These are phyloP conservation scores for Bovichtus diacanthus DNA, from an alignment of 2,797 vertebrate genomes.

Conservation along the genomic window DNA sequence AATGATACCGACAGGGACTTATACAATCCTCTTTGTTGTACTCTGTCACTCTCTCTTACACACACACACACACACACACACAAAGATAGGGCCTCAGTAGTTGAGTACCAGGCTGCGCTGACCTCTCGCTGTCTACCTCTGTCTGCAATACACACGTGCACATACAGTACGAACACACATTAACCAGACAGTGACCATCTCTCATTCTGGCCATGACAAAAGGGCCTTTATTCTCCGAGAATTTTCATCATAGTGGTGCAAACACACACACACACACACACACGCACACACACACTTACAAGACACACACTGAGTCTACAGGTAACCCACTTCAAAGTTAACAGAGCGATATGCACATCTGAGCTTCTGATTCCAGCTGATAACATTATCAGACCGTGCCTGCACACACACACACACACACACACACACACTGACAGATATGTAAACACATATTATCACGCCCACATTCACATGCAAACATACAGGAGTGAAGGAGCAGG, in stretches of 20 bases:
- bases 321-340: constrained; percentile 39
- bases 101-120: constrained; percentile 72
- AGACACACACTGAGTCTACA: constrained; percentile 21
- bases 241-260: constrained; percentile 13
- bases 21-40: constrained; percentile 35
- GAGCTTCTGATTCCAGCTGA: constrained; percentile 30
- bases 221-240: constrained; percentile 56
- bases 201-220: constrained; percentile 55
- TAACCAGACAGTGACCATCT: constrained; percentile 65
- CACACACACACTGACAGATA: background rate
- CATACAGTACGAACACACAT: constrained; percentile 46
- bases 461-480: constrained; percentile 13
- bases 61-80: constrained; percentile 29
- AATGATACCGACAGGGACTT: constrained; percentile 15
- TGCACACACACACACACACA: background rate
- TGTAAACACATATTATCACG: background rate
- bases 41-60: no score
- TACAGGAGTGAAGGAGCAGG: background rate
- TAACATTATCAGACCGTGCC: constrained; percentile 2
- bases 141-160: constrained; percentile 48
- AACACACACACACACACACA: background rate
- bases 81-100: constrained; percentile 53
- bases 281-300: background rate
- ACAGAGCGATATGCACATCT: constrained; percentile 6
- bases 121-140: constrained; percentile 63